Evolutionary conservation across 1,140 invertebrate species (phyloP).

Genomic region (Tachypleus tridentatus): DNA sequence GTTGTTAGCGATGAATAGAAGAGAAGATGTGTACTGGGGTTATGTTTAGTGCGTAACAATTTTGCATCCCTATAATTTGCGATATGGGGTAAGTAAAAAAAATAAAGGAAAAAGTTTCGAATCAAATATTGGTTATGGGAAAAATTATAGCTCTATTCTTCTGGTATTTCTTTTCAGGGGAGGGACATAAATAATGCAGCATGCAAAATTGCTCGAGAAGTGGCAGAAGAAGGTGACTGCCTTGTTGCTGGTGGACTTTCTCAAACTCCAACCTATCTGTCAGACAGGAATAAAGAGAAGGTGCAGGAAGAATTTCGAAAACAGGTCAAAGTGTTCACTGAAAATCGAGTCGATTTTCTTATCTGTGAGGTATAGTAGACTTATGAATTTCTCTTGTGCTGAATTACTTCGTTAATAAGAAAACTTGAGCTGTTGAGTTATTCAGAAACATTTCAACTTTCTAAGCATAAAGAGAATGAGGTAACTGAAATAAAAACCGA

Average conservation of each 20-base stretch:
- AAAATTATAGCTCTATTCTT: no score
- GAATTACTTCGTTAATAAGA: neutral
- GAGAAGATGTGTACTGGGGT: no score
- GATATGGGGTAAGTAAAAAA: no score
- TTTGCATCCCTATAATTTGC: no score
- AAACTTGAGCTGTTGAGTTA: neutral
- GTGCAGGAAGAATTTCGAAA: conserved; percentile 32
- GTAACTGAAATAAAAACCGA: no score
- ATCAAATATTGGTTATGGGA: no score
- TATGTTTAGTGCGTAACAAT: no score
- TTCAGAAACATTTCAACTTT: no score
- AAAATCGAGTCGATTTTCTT: conserved; percentile 34
- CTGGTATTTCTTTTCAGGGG: conserved; percentile 21
- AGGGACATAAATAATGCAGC: conserved; percentile 31
- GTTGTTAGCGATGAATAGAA: no score
- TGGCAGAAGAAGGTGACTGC: conserved; percentile 33
- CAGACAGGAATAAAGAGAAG: conserved; percentile 24
- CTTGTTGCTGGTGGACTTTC: conserved; percentile 31
- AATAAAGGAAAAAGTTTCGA: no score
- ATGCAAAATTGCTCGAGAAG: conserved; percentile 30
- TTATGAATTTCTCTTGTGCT: no score
- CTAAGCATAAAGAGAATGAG: neutral
- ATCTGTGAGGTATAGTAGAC: conserved; percentile 32
- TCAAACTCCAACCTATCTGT: conserved; percentile 35
- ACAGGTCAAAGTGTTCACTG: conserved; percentile 34